Base-by-base conservation (phyloP, 2,113 vertebrate species). In the Petroica traversi region DNA sequence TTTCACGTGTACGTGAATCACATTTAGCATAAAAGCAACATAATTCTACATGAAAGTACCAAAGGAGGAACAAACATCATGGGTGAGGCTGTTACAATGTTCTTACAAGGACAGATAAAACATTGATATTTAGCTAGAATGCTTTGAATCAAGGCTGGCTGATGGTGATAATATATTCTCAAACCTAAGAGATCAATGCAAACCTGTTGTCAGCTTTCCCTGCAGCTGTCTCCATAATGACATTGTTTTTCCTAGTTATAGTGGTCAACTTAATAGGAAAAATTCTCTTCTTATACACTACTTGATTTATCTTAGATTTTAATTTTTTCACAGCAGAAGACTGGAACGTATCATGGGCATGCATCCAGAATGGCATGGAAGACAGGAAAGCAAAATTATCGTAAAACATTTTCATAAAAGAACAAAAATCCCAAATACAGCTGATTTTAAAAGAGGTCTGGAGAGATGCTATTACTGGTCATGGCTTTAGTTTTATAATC, bases 81-180 rank as follows among this genome's bases (percentile, higher is more conserved):
- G 4, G 34, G 10, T 36, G 31, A n/a, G 10, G 28, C 17, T 74
- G 11, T 24, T 85, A 41, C 4, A 26, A 5, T 3, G 18, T 34
- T 25, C 34, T 46, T 62, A 38, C 14, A 62, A 34, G 59, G 59
- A n/a, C 15, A 67, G 25, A 72, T 31, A 80, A 74, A 34, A 2
- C 25, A 77, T 0, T 74, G 55, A 57, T 71, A 68, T 26, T 76
- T 81, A 96, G 68, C 88, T 83, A 67, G 22, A 64, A 75, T 11
- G 59, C 64, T 92, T 83, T 90, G 49, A 94, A 97, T 46, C 34
- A 66, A 77, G 63, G 15, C 14, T 33, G 86, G 43, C 51, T 88
- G n/a, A 31, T 59, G 85, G 46, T 63, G 36, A 88, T 79, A 94
- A 68, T 80, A 67, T 73, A 95, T 36, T 43, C 38, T 61, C 80